Evolutionary conservation across 2,888 invertebrate genomes (phyloP), one percentile per base, ranked within the genome.

Genomic region (Zhengitettix transpicula): DNA sequence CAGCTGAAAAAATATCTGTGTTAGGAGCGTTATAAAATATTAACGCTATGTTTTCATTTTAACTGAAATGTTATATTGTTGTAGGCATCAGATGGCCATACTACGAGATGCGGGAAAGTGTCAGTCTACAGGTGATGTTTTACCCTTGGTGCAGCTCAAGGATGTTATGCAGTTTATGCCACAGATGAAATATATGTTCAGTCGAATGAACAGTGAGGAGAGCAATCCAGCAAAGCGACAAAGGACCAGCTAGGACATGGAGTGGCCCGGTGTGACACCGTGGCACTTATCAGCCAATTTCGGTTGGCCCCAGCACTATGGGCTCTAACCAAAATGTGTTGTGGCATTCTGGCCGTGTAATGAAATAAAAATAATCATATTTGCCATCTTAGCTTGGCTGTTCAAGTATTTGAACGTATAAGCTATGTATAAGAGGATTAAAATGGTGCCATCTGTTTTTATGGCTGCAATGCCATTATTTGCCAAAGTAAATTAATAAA

Each of bases 121-220:
- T 72, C 78, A 80, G 66, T 77, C 80, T 62, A 75, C 82, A 40
- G 82, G 78, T 70, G 89, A 89, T 69, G 82, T 82, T 57, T 75
- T 87, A 71, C 88, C 89, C 52, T 75, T 91, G 66, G 87, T 91
- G 60, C 87, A 87, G 75, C 87, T 90, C 66, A 82, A 85, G 64
- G 88, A 87, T 75, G 85, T 90, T 64, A 84, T 89, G 76, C 83
- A 84, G 70, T 89, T 81, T 73, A 89, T 89, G 89, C 85, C 87
- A 42, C 91, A 91, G 74, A 77, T 91, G 74, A 87, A 87, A 71
- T 91, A 89, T 77, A 89, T 90, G 85, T 80, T 89, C 74, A 78
- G 80, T 60, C 77, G 78, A 11, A 76, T 61, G 63, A 15, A 28
- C 57, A 40, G 71, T 59, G 72, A 72, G 61, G 73, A 72, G 65